phyloP scores from a whole-genome alignment of 2,888 invertebrate species.

The Sphinx pinastri region DNA sequence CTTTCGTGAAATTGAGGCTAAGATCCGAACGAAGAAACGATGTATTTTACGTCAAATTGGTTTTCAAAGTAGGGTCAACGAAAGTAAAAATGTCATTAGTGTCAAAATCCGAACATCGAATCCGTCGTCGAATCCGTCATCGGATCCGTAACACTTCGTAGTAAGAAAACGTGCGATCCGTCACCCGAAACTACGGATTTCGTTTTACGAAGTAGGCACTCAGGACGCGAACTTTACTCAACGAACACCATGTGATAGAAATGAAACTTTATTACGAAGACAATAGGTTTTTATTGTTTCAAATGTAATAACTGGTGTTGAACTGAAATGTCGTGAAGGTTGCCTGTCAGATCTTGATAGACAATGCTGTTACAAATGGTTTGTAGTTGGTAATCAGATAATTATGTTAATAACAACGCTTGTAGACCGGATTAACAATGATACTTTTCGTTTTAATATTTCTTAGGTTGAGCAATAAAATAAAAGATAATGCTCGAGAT shows the following conservation, averaged over 20 bases:
- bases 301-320: background rate
- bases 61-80: too few relatives aligned
- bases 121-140: too few relatives aligned
- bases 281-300: background rate
- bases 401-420: background rate
- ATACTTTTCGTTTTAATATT: background rate
- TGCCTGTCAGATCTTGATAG: conserved; percentile 21
- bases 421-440: conserved; percentile 7
- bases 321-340: conserved; percentile 15
- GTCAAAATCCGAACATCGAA: too few relatives aligned
- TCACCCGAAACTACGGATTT: too few relatives aligned
- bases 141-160: too few relatives aligned
- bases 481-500: background rate
- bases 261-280: conserved; percentile 2
- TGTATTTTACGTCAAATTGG: too few relatives aligned
- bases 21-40: too few relatives aligned
- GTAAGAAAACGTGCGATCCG: too few relatives aligned
- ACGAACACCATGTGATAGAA: conserved; percentile 1
- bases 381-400: conserved; percentile 8
- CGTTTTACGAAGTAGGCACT: too few relatives aligned
- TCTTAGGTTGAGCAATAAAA: background rate
- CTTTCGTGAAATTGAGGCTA: too few relatives aligned
- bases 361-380: conserved; percentile 11
- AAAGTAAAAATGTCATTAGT: too few relatives aligned
- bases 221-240: conserved; percentile 32